Evolutionary conservation across 2,797 vertebrate species (phyloP), one percentile per base, ranked within the genome.

Genomic region (Lithobates sylvaticus): DNA sequence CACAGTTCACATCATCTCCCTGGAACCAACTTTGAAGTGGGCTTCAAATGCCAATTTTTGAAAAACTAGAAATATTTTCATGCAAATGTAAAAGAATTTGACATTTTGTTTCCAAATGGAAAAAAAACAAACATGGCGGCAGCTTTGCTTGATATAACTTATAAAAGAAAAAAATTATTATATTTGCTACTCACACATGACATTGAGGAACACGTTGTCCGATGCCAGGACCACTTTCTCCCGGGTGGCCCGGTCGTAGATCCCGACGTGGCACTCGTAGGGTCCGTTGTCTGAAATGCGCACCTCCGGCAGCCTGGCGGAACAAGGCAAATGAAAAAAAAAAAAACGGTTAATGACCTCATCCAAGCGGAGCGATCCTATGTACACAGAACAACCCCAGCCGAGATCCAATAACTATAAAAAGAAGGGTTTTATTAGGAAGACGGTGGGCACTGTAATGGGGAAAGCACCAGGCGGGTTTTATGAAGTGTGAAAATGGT

Each of bases 211-310:
- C 69, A 98, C 93, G 23, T 97, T 98, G 70, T 96, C 95, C 0
- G 97, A 98, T 0, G 96, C 96, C 73, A 98, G 91, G n/a, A 98
- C 96, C 91, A 98, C 96, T 88, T 96, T 97, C 89, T 97, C 96
- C 76, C 95, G 89, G 0, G 96, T 97, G 16, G 94, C 94, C 1
- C 94, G 91, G 93, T 97, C 97, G 0, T 97, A 97, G 90, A 98
- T 97, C 16, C 97, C 97, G 88, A 99, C 98, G 0, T 99, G 97
- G 88, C 98, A 99, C 89, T 99, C 97, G 0, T 98, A 99, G 50
- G 97, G 94, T 10, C 98, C 97, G 0, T 96, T 97, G 89, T 99
- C 97, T 0, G 96, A 96, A 90, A 98, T 96, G 34, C 96, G 96
- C 73, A 99, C 97, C 90, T 99, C 97, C 0, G 98, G 97, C 27